phyloP scores from a whole-genome alignment of 2,888 invertebrate species.

The Tridacna gigas region DNA sequence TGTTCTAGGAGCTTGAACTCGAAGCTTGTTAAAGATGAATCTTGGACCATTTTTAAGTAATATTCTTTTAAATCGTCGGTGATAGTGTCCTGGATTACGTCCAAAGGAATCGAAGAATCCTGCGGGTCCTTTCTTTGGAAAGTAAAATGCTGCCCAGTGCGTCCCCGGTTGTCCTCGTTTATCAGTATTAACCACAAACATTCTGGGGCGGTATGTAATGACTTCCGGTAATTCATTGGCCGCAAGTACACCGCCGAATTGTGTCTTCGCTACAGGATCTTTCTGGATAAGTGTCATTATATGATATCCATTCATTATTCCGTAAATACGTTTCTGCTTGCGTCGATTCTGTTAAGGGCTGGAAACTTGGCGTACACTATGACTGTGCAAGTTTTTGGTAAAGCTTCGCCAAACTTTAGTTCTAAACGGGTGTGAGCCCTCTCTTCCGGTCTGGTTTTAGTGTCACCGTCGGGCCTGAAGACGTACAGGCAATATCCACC shows the following conservation, averaged over 20 bases:
- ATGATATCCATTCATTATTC: constrained; percentile 31
- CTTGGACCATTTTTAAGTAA: constrained; percentile 12
- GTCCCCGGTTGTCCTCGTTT: constrained; percentile 11
- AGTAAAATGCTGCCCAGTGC: constrained; percentile 16
- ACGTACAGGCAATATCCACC: constrained; percentile 35
- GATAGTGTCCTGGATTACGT: constrained; percentile 28
- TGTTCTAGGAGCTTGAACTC: not conserved
- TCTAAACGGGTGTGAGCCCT: constrained; percentile 49
- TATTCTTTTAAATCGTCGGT: constrained; percentile 3
- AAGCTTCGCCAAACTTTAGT: constrained; percentile 33
- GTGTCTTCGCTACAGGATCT: not conserved
- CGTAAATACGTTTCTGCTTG: constrained; percentile 9
- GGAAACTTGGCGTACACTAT: constrained; percentile 41
- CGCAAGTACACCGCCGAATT: constrained; percentile 24
- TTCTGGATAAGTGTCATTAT: not conserved
- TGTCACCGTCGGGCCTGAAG: constrained; percentile 31
- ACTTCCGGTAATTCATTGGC: constrained; percentile 21
- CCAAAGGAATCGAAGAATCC: constrained; percentile 34
- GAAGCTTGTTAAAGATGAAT: not conserved
- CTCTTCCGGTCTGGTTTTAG: constrained; percentile 3
- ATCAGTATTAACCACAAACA: constrained; percentile 35
- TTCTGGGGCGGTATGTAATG: constrained; percentile 2
- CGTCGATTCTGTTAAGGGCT: constrained; percentile 25
- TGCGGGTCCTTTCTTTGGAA: constrained; percentile 23
- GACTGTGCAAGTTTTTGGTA: constrained; percentile 32